Evolutionary conservation across 2,888 invertebrate genomes (phyloP).

Genomic region (Koerneria pararmatus): DNA sequence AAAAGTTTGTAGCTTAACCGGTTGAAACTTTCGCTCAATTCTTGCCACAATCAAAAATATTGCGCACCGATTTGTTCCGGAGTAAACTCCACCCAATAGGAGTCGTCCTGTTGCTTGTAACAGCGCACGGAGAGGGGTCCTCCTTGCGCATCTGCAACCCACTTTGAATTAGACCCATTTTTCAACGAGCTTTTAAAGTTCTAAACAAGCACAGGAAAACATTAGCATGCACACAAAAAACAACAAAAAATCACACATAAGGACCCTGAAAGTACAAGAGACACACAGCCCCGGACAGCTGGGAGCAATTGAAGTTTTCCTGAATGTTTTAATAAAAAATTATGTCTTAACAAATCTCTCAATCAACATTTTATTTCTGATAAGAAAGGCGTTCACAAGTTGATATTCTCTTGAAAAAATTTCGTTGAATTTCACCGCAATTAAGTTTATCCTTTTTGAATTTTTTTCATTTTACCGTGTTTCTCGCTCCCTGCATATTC

Average conservation of each 20-base stretch:
- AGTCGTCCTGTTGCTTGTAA: conserved; percentile 91
- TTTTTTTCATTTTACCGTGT: too few species aligned
- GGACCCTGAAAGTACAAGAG: conserved; percentile 19
- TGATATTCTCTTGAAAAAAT: too few species aligned
- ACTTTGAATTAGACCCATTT: not conserved
- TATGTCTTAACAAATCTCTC: too few species aligned
- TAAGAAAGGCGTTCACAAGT: too few species aligned
- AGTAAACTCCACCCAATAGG: conserved; percentile 82
- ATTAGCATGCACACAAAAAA: conserved; percentile 44
- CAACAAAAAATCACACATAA: conserved; percentile 23
- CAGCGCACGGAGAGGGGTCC: conserved; percentile 79
- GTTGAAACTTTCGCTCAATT: conserved; percentile 1
- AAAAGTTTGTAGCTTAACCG: conserved; percentile 11
- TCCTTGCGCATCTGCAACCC: conserved; percentile 62
- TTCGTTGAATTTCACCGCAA: too few species aligned
- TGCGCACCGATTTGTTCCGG: conserved; percentile 60
- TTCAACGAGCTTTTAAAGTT: conserved; percentile 34
- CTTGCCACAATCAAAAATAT: not conserved
- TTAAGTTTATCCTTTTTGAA: too few species aligned
- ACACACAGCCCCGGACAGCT: conserved; percentile 23
- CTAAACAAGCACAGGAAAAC: conserved; percentile 29
- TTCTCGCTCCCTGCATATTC: too few species aligned
- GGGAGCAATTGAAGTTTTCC: too few species aligned
- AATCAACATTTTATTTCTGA: too few species aligned
- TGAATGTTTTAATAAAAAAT: too few species aligned